Base-by-base conservation (phyloP, 92 coral and sea anemone species). In the Phenganax stokvisi region DNA sequence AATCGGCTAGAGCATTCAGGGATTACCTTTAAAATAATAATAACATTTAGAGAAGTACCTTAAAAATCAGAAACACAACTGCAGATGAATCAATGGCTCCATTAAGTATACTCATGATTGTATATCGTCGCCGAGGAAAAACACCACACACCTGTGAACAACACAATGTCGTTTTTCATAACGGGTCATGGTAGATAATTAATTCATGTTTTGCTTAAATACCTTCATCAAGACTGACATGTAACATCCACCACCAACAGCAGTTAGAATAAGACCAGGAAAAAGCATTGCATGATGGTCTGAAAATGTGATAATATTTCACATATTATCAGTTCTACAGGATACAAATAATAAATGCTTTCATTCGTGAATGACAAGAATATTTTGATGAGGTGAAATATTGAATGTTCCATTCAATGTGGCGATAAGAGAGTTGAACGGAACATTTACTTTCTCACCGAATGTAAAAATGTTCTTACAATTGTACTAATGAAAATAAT, bases 221-320 rank as follows among this genome's bases (percentile, higher is more conserved):
- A 68, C 73, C 73, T 68, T 68, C n/a, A 68, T 53, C 20, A 68
- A 25, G 47, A 68, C 52, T 68, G 73, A 68, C 54, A 37, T 68
- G 47, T 68, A 68, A 68, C 13, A 68, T 68, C 53, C 73, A 0
- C 73, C 73, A 68, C 73, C 73, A 68, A 29, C 47, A 10, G 47
- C 73, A 9, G 73, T 68, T 12, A 68, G 73, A 37, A 68, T 16
- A 28, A 68, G 52, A 68, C 73, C 73, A 68, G 73, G 73, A 68
- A 68, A 68, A 10, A 68, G 53, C 52, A 68, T 30, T 30, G 31
- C 73, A 37, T 68, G 53, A 7, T 30, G 11, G 10, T 37, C 73
- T 68, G 9, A 15, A 30, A 61, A 59, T 59, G 7, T 3, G 8
- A 61, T 30, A 30, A 2, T 8, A 37, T 8, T 3, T 66, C 9